Evolutionary conservation across 2,797 vertebrate species (phyloP).

Genomic region (Ctenopoma kingsleyae): DNA sequence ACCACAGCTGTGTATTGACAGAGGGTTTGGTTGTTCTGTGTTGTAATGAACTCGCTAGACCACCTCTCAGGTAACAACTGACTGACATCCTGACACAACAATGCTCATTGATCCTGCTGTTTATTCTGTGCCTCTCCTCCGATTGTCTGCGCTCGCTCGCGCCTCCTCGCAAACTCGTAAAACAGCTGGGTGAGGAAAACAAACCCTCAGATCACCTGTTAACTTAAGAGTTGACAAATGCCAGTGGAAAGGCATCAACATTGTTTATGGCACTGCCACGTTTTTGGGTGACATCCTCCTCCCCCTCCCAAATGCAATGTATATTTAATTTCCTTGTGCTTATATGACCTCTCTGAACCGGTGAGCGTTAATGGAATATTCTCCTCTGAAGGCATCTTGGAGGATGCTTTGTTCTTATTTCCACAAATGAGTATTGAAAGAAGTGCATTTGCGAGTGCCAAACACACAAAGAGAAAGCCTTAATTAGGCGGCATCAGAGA

Average conservation of each 20-base stretch:
- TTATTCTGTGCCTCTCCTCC: constrained; percentile 24
- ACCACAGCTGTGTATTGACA: constrained; percentile 45
- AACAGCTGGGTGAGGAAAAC: constrained; percentile 25
- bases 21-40: constrained; percentile 5
- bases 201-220: constrained; percentile 17
- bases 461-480: constrained; percentile 29
- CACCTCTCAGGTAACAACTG: constrained; percentile 36
- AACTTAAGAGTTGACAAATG: constrained; percentile 17
- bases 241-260: neutral
- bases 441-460: constrained; percentile 34
- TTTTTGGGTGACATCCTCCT: neutral
- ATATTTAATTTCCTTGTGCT: constrained; percentile 23
- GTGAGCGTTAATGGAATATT: constrained; percentile 40
- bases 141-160: constrained; percentile 31
- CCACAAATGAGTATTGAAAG: constrained; percentile 64
- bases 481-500: constrained; percentile 69
- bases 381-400: constrained; percentile 43
- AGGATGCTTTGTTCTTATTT: constrained; percentile 57
- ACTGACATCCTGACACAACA: constrained; percentile 56
- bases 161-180: constrained; percentile 37
- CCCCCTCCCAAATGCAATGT: neutral
- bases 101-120: constrained; percentile 52
- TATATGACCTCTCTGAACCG: constrained; percentile 35
- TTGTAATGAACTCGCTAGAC: constrained; percentile 29
- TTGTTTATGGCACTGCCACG: neutral